Evolutionary conservation across 1,140 invertebrate species (phyloP).

Genomic region (Chlorops oryzae): DNA sequence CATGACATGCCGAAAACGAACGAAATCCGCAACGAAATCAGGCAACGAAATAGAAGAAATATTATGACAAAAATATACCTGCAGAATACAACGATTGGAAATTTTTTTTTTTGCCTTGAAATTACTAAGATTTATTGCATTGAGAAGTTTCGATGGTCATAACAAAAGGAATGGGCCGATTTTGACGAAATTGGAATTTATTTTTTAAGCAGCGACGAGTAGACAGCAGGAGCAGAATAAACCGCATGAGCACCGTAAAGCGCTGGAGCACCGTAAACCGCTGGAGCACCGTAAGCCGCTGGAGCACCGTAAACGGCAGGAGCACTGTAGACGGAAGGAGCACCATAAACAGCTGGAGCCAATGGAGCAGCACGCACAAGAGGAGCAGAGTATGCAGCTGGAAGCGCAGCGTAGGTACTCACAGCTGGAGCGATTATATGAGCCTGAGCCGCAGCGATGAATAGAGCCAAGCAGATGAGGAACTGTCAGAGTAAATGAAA

Average conservation of each 20-base stretch:
- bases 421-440: not conserved
- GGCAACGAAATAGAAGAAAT: too few species aligned
- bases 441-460: not conserved
- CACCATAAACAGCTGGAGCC: not conserved
- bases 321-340: not conserved
- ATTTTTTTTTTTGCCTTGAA: too few species aligned
- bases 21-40: too few species aligned
- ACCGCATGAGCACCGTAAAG: not conserved
- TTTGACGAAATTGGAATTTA: not conserved
- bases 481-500: not conserved
- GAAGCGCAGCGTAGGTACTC: not conserved
- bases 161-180: too few species aligned
- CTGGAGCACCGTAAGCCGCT: conserved; percentile 3
- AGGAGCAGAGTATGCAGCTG: not conserved
- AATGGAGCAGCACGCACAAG: not conserved
- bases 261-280: conserved; percentile 1
- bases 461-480: not conserved
- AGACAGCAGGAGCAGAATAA: not conserved
- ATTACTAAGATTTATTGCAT: too few species aligned
- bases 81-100: too few species aligned
- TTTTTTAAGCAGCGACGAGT: conserved; percentile 5
- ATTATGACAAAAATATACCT: too few species aligned
- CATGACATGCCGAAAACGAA: too few species aligned
- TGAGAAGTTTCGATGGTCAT: too few species aligned
- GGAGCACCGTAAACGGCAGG: not conserved